phyloP scores from a whole-genome alignment of 1,140 invertebrate genomes.

The Hydropsyche tenuis region DNA sequence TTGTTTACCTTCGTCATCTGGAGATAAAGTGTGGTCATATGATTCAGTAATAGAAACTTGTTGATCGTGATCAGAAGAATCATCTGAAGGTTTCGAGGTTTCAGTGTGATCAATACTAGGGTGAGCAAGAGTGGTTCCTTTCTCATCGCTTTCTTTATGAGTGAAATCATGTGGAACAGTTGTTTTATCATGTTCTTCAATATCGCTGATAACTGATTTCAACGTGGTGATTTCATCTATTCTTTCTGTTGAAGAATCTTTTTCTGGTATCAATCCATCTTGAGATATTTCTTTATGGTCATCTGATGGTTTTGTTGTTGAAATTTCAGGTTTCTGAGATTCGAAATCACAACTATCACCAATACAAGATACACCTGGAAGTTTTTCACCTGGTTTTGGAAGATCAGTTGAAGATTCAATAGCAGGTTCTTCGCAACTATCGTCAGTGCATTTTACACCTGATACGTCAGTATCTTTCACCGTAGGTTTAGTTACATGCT shows the following conservation, averaged over 20 bases:
- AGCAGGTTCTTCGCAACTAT: slow-evolving; percentile 2
- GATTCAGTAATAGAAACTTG: neutral
- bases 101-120: slow-evolving; percentile 19
- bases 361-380: slow-evolving; percentile 5
- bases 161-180: neutral
- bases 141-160: neutral
- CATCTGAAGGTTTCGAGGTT: neutral
- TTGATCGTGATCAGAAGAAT: neutral
- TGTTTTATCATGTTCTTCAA: neutral
- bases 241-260: no score
- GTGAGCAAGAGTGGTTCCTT: neutral
- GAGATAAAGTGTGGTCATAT: neutral
- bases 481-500: neutral
- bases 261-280: slow-evolving; percentile 16
- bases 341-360: slow-evolving; percentile 15
- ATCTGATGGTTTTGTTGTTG: neutral
- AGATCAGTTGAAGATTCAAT: neutral
- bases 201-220: neutral
- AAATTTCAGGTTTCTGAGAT: slow-evolving; percentile 26
- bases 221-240: neutral
- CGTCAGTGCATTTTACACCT: neutral
- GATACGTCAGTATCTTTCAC: neutral
- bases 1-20: neutral
- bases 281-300: neutral
- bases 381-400: slow-evolving; percentile 3